These are phyloP conservation scores for Leiothrix lutea DNA, from an alignment of 2,113 vertebrate genomes.

Conservation along the genomic window DNA sequence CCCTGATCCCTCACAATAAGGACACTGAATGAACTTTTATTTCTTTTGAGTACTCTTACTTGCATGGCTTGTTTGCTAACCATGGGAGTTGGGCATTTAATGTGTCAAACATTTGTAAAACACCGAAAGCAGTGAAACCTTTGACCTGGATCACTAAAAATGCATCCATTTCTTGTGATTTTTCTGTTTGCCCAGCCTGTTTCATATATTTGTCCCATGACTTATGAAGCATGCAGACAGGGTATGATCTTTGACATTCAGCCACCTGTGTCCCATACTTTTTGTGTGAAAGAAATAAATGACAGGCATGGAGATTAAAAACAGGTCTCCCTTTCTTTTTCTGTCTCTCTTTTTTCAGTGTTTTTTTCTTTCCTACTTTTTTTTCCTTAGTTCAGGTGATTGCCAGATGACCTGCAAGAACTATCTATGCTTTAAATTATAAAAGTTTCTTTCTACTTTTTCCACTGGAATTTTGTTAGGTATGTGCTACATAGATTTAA, in stretches of 20 bases:
- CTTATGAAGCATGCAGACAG: constrained; percentile 63
- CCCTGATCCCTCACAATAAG: constrained; percentile 9
- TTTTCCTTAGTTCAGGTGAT: constrained; percentile 36
- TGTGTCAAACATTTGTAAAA: constrained; percentile 75
- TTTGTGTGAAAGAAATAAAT: constrained; percentile 73
- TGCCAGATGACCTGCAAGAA: constrained; percentile 15
- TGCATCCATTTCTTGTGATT: constrained; percentile 40
- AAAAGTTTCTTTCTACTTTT: not conserved
- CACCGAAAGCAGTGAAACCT: constrained; percentile 63
- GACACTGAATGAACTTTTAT: constrained; percentile 48
- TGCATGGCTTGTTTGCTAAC: constrained; percentile 54
- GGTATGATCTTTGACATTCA: constrained; percentile 75
- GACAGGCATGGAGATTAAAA: constrained; percentile 68
- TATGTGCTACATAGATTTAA: not conserved
- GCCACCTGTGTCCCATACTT: constrained; percentile 77
- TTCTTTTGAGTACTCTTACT: constrained; percentile 45
- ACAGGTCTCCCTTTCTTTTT: not conserved
- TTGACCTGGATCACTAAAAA: constrained; percentile 70
- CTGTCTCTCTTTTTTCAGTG: accelerated
- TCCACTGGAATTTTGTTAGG: not conserved
- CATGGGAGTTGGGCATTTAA: constrained; percentile 68
- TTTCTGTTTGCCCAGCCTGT: constrained; percentile 29
- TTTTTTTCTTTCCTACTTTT: not conserved
- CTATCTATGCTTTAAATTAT: not conserved
- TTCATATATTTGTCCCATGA: constrained; percentile 48